A percentile compares a stretch with the other conserved stretches of the same genome.
These are phyloP conservation scores for Fregata magnificens DNA, from an alignment of 2,113 vertebrate species.

Conservation along the genomic window DNA sequence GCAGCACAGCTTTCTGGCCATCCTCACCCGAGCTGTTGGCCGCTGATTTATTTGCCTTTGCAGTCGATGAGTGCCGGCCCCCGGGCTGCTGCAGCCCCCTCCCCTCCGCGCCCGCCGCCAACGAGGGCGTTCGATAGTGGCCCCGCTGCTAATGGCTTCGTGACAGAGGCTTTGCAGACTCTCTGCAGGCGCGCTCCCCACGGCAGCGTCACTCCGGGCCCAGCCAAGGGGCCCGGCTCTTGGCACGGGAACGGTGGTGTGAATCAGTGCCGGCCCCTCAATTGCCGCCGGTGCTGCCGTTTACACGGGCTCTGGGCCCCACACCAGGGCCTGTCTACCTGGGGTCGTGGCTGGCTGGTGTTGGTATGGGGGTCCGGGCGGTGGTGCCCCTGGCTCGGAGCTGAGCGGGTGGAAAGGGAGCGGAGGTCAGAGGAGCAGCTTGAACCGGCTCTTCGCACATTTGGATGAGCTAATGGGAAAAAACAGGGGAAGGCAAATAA, in stretches of 20 bases:
- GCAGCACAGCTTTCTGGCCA: accelerated
- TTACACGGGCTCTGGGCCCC: accelerated
- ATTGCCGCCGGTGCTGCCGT: not conserved
- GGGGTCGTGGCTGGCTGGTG: too few relatives aligned
- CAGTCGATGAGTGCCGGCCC: not conserved
- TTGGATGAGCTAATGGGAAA: constrained; percentile 63
- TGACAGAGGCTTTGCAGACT: not conserved
- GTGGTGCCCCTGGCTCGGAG: not conserved
- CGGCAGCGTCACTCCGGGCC: not conserved
- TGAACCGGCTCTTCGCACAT: constrained; percentile 32
- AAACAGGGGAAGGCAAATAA: constrained; percentile 61
- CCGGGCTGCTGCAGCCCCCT: not conserved
- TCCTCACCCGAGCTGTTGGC: not conserved
- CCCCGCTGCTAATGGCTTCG: not conserved
- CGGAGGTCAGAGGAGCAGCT: not conserved
- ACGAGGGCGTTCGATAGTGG: not conserved
- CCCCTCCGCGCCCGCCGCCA: not conserved
- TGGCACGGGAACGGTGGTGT: accelerated
- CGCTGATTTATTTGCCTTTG: not conserved
- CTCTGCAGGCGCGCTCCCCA: not conserved
- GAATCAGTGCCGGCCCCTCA: not conserved
- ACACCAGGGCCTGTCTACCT: not conserved
- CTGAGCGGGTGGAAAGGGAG: not conserved
- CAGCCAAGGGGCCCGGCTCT: not conserved
- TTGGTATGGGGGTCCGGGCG: accelerated